Conservation (phyloP, 2,113 vertebrate species). For the Limanda limanda region DNA sequence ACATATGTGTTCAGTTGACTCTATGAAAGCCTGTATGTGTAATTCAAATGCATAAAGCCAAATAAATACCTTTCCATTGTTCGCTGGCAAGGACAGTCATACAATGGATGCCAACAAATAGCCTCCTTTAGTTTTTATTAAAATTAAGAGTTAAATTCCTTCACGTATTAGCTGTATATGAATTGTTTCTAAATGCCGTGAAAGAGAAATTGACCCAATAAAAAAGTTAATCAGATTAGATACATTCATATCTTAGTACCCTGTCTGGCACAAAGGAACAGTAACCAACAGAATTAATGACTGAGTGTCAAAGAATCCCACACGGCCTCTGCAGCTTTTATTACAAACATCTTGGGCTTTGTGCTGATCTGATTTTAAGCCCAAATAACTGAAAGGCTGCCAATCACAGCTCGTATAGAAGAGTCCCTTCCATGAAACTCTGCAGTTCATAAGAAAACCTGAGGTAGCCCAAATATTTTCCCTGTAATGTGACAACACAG, state of each 20-base stretch:
- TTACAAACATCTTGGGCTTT: constrained; percentile 10
- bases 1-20: no score
- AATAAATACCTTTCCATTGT: no score
- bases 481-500: constrained; percentile 30
- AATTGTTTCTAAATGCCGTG: background rate
- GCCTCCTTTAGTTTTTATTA: background rate
- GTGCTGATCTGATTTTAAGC: constrained; percentile 25
- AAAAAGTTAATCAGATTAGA: background rate
- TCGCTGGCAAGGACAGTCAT: background rate
- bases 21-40: no score
- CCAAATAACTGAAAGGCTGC: constrained; percentile 28
- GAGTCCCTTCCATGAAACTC: constrained; percentile 37
- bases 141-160: background rate
- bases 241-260: background rate
- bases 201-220: background rate
- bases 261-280: background rate
- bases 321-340: constrained; percentile 13
- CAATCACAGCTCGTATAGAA: constrained; percentile 9
- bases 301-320: constrained; percentile 31
- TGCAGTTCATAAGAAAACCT: background rate
- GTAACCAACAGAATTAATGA: constrained; percentile 9
- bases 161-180: background rate
- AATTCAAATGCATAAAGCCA: no score
- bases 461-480: background rate
- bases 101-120: no score